Conservation (phyloP, 2,797 vertebrate species). For the Pelochelys cantorii region DNA sequence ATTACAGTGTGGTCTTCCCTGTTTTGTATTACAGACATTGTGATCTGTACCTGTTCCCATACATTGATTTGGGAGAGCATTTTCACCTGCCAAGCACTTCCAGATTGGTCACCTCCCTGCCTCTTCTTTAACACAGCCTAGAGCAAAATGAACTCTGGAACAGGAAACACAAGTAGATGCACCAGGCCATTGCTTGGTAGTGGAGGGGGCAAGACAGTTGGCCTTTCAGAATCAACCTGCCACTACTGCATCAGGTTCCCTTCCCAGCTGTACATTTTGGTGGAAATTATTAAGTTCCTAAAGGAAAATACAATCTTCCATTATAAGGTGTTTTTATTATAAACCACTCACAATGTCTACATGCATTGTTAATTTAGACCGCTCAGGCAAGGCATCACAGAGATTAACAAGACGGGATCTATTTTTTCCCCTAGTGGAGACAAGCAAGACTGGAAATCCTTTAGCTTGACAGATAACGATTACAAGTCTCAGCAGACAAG, state of each 20-base stretch:
- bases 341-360: slow-evolving; percentile 42
- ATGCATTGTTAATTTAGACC: slow-evolving; percentile 55
- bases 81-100: neutral
- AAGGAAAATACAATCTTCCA: neutral
- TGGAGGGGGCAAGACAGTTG: neutral
- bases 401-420: slow-evolving; percentile 14
- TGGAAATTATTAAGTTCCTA: neutral
- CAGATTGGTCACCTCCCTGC: neutral
- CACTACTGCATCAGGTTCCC: neutral
- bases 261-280: neutral
- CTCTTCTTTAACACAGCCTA: neutral
- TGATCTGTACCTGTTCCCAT: neutral
- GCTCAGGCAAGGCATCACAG: slow-evolving; percentile 31
- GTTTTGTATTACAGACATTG: neutral
- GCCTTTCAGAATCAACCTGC: neutral
- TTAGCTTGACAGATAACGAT: slow-evolving; percentile 57
- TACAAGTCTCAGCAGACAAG: slow-evolving; percentile 64
- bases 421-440: slow-evolving; percentile 15
- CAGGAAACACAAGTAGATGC: rapidly evolving
- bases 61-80: rapidly evolving
- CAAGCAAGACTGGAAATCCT: slow-evolving; percentile 49
- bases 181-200: rapidly evolving
- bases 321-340: neutral
- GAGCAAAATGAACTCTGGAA: neutral
- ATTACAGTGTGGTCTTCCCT: neutral